phyloP scores from a whole-genome alignment of 2,113 vertebrate genomes.

The Chloroceryle aenea region DNA sequence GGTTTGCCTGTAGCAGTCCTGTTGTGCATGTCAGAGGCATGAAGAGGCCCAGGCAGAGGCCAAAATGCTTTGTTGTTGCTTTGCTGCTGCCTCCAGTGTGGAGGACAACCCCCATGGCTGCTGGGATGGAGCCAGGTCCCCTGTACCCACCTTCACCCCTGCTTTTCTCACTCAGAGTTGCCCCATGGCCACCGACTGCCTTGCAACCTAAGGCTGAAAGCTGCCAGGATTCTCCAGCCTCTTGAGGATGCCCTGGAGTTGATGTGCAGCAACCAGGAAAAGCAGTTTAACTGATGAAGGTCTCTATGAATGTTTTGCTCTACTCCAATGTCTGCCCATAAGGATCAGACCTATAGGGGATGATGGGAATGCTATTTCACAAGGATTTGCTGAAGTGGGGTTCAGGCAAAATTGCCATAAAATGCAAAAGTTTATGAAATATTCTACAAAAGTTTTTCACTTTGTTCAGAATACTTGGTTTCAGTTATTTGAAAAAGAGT shows the following conservation, averaged over 20 bases:
- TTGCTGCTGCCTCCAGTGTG: not conserved
- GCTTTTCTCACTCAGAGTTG: not conserved
- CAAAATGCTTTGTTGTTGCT: not conserved
- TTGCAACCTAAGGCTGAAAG: not conserved
- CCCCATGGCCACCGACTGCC: not conserved
- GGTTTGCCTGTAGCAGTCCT: not conserved
- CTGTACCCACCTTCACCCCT: accelerated
- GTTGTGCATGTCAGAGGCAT: not conserved
- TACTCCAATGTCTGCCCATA: not conserved
- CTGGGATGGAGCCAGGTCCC: not conserved
- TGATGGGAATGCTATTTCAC: not conserved
- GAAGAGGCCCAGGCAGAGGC: not conserved
- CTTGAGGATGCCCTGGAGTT: not conserved
- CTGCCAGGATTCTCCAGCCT: not conserved
- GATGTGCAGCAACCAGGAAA: not conserved
- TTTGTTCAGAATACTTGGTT: not conserved
- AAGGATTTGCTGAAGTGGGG: not conserved
- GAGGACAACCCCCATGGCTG: accelerated
- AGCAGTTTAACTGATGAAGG: not conserved
- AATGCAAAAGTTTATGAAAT: not conserved
- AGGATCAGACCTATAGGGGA: not conserved
- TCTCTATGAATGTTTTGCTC: not conserved
- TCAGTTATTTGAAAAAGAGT: not conserved
- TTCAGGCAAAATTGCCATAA: not conserved
- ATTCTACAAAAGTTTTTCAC: not conserved